Evolutionary conservation across 2,113 vertebrate genomes (phyloP).

Genomic region (Rhinolophus ferrumequinum): DNA sequence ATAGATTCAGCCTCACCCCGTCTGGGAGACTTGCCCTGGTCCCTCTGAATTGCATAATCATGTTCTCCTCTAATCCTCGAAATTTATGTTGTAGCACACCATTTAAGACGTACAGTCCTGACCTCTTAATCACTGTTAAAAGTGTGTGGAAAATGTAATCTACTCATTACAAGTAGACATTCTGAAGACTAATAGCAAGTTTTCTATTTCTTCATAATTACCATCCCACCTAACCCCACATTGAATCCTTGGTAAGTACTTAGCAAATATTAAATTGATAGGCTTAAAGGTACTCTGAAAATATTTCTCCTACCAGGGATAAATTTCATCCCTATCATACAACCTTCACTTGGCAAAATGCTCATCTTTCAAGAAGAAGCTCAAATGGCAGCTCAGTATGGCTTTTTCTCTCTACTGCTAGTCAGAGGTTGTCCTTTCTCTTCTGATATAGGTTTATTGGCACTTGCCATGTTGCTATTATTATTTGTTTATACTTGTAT

Average conservation of each 20-base stretch:
- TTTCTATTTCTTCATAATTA: constrained; percentile 21
- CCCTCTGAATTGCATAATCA: not conserved
- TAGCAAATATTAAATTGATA: not conserved
- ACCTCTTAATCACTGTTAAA: constrained; percentile 8
- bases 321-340: not conserved
- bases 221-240: not conserved
- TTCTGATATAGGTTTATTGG: not conserved
- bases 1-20: not conserved
- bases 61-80: not conserved
- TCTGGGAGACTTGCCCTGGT: not conserved
- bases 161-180: not conserved
- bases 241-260: not conserved
- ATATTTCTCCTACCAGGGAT: not conserved
- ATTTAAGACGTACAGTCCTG: not conserved
- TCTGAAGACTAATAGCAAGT: constrained; percentile 9
- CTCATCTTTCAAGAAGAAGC: not conserved
- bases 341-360: not conserved
- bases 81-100: not conserved
- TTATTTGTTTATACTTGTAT: not conserved
- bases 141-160: not conserved
- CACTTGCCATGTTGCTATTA: not conserved
- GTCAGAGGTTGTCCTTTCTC: not conserved
- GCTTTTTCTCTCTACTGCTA: not conserved
- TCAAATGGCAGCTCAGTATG: not conserved
- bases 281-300: not conserved